These are phyloP conservation scores for Florisuga fusca DNA, from an alignment of 2,797 vertebrate species.

Conservation along the genomic window DNA sequence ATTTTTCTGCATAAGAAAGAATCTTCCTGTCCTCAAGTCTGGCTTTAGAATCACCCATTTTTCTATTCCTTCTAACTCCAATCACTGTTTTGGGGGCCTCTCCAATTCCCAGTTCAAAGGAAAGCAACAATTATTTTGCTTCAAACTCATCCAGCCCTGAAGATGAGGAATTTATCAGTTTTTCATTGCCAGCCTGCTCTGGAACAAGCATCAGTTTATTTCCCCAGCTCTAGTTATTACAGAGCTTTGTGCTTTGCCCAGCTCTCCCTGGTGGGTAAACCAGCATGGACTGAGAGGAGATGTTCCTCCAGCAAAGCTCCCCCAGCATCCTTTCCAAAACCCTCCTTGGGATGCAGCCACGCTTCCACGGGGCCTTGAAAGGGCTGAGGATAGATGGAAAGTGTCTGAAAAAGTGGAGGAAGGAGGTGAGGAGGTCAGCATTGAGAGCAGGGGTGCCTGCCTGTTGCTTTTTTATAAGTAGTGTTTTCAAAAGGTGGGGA, in stretches of 20 bases:
- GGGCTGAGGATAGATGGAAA: background rate
- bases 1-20: background rate
- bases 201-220: background rate
- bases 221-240: background rate
- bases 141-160: background rate
- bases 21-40: background rate
- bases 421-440: background rate
- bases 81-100: background rate
- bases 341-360: background rate
- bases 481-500: background rate
- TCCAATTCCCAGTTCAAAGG: constrained; percentile 4
- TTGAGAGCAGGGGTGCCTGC: accelerated
- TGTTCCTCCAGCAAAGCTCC: background rate
- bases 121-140: constrained; percentile 22
- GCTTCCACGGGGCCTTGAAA: background rate
- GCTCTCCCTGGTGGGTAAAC: background rate
- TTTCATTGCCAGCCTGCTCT: background rate
- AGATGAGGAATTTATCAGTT: constrained; percentile 30
- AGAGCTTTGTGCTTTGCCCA: background rate
- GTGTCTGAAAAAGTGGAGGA: background rate
- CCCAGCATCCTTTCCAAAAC: background rate
- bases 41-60: background rate
- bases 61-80: background rate
- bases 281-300: accelerated
- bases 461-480: background rate